phyloP scores from a whole-genome alignment of 2,113 vertebrate genomes.

The Cyprinus carpio region DNA sequence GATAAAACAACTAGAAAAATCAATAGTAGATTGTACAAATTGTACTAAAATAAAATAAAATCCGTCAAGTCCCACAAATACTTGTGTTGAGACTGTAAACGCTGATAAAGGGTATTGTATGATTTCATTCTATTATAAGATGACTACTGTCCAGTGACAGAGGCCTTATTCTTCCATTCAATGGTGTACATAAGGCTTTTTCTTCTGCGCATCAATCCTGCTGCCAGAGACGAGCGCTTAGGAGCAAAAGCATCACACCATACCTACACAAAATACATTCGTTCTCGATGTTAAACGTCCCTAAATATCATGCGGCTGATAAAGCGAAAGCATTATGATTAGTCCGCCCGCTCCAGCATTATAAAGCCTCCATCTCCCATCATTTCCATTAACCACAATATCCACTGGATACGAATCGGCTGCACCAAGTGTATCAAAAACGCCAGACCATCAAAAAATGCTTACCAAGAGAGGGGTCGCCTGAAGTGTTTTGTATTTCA shows the following conservation, averaged over 20 bases:
- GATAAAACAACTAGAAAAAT: neutral
- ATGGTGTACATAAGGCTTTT: constrained; percentile 66
- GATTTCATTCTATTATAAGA: neutral
- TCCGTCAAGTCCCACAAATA: neutral
- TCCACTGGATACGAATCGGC: constrained; percentile 61
- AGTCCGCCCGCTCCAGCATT: neutral
- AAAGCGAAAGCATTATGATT: constrained; percentile 1
- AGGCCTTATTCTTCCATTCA: constrained; percentile 57
- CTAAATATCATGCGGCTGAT: neutral
- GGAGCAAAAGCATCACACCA: constrained; percentile 64
- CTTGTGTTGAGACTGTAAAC: constrained; percentile 8
- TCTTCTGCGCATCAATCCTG: constrained; percentile 75
- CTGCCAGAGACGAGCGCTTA: constrained; percentile 65
- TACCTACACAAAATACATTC: constrained; percentile 50
- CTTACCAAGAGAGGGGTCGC: constrained; percentile 71
- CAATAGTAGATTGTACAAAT: neutral
- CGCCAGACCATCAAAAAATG: constrained; percentile 43
- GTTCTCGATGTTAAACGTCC: neutral
- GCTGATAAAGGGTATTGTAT: constrained; percentile 2
- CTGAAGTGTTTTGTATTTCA: constrained; percentile 70
- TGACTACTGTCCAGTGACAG: constrained; percentile 44
- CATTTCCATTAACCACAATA: constrained; percentile 32
- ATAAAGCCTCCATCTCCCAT: constrained; percentile 12
- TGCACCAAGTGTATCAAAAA: constrained; percentile 65
- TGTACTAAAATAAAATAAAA: neutral